phyloP scores from a whole-genome alignment of 2,797 vertebrate species.

The Pipistrellus pipistrellus region DNA sequence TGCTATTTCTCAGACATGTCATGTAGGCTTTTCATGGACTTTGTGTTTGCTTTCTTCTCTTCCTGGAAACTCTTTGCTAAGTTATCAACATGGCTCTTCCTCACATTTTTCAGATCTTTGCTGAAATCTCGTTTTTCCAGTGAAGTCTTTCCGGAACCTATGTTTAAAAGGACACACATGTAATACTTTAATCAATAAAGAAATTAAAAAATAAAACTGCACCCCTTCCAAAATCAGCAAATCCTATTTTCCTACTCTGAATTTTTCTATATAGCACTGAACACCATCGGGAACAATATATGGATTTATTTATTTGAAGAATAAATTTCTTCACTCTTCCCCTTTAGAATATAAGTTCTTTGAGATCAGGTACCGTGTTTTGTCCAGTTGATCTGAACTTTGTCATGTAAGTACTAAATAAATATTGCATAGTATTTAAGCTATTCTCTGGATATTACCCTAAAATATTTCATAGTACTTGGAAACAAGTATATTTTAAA shows the following conservation, averaged over 20 bases:
- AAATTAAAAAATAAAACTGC: not conserved
- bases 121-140: conserved; percentile 5
- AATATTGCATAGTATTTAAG: conserved; percentile 4
- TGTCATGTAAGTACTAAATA: not conserved
- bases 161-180: not conserved
- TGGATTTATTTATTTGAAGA: conserved; percentile 39
- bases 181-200: too few species aligned
- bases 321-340: not conserved
- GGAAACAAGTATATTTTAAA: not conserved
- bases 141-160: not conserved
- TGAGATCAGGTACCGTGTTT: not conserved
- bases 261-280: not conserved
- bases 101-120: not conserved
- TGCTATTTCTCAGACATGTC: conserved; percentile 5
- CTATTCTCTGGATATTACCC: not conserved
- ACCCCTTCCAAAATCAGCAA: not conserved
- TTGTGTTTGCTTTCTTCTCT: not conserved
- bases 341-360: not conserved
- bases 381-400: not conserved
- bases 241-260: not conserved
- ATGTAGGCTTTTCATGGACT: not conserved
- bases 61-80: not conserved
- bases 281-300: not conserved
- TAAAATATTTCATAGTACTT: not conserved
- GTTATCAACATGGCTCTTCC: not conserved